These are phyloP conservation scores for Naja naja DNA, from an alignment of 2,113 vertebrate genomes.

Conservation along the genomic window DNA sequence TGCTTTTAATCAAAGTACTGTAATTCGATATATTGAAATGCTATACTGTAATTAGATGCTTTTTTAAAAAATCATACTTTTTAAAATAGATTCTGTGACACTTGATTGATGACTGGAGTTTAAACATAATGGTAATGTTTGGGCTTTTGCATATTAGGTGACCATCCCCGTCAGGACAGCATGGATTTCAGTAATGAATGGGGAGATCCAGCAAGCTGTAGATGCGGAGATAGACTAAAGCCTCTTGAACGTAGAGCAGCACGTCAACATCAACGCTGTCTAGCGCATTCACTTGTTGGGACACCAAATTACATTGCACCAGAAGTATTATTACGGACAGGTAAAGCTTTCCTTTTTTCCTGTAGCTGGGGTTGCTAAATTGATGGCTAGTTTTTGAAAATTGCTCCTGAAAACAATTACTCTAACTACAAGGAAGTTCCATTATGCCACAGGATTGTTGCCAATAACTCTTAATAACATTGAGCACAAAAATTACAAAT, in stretches of 20 bases:
- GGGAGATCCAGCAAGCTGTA: slow-evolving; percentile 88
- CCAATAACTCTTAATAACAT: background rate
- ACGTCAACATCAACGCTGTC: slow-evolving; percentile 92
- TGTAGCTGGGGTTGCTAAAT: rapidly evolving
- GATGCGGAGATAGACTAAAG: slow-evolving; percentile 90
- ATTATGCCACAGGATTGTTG: background rate
- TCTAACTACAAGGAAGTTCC: background rate
- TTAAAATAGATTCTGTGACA: rapidly evolving
- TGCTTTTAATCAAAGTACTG: background rate
- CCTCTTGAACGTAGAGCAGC: slow-evolving; percentile 92
- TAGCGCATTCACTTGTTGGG: slow-evolving; percentile 95
- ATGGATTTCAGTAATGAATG: slow-evolving; percentile 99
- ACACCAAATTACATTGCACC: slow-evolving; percentile 98
- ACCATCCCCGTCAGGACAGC: slow-evolving; percentile 94
- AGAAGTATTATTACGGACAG: slow-evolving; percentile 93
- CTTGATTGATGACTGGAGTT: background rate
- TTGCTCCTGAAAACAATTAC: background rate
- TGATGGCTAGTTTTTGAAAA: background rate
- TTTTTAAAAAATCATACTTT: background rate
- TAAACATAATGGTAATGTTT: background rate
- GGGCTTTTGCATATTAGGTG: slow-evolving; percentile 70
- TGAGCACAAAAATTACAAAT: background rate
- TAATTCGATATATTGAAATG: background rate
- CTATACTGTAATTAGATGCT: background rate
- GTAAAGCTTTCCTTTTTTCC: slow-evolving; percentile 60